Conservation (phyloP, 2,888 invertebrate genomes). For the Melanotus villosus region DNA sequence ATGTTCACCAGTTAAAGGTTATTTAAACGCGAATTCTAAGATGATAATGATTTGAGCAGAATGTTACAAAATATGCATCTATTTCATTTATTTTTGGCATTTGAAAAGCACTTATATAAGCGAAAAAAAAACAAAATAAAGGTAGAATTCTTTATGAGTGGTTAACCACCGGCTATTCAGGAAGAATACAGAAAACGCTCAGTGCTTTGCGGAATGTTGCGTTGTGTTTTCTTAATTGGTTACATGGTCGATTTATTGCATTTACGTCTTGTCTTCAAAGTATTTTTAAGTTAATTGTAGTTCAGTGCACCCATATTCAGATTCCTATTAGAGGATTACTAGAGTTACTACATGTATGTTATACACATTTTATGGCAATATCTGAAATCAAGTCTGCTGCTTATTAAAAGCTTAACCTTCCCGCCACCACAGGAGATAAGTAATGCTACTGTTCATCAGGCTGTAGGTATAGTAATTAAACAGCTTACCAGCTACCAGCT, state of each 20-base stretch:
- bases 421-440: slow-evolving; percentile 26
- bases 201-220: slow-evolving; percentile 39
- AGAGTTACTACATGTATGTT: not conserved
- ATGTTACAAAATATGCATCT: no score
- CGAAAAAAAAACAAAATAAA: no score
- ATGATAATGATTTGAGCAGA: no score
- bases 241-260: slow-evolving; percentile 39
- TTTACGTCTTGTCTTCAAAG: slow-evolving; percentile 40
- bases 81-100: no score
- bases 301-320: slow-evolving; percentile 33
- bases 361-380: slow-evolving; percentile 6
- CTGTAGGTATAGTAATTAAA: slow-evolving; percentile 20
- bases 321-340: slow-evolving; percentile 3
- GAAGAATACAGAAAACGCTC: slow-evolving; percentile 35
- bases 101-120: no score
- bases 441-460: slow-evolving; percentile 25
- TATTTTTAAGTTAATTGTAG: slow-evolving; percentile 40
- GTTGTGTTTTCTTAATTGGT: slow-evolving; percentile 42
- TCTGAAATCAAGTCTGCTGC: slow-evolving; percentile 13
- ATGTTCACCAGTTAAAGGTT: no score
- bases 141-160: slow-evolving; percentile 29
- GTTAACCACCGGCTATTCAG: slow-evolving; percentile 39
- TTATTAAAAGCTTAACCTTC: slow-evolving; percentile 22
- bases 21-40: no score
- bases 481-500: slow-evolving; percentile 21